Conservation (phyloP, 2,797 vertebrate species). For the Gorsachius magnificus region DNA sequence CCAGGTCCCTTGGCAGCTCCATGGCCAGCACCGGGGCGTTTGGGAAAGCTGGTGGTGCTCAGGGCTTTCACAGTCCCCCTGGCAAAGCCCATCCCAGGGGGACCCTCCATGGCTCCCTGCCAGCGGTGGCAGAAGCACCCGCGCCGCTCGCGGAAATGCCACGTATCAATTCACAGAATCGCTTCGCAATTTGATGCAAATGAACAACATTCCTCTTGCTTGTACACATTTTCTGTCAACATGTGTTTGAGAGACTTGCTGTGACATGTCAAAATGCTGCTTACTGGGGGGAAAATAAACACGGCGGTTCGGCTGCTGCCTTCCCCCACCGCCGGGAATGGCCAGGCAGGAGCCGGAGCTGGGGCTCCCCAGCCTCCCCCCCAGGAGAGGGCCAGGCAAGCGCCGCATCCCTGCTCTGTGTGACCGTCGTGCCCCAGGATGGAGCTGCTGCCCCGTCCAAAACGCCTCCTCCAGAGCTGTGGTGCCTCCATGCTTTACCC, state of each 20-base stretch:
- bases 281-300: not conserved
- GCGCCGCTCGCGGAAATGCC: accelerated
- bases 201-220: not conserved
- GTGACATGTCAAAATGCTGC: not conserved
- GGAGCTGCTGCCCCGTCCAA: not conserved
- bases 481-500: not conserved
- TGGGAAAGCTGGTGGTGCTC: not conserved
- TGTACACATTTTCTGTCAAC: not conserved
- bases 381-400: not conserved
- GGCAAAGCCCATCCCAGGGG: not conserved
- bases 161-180: not conserved
- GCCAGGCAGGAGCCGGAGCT: not conserved
- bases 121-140: not conserved
- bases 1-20: not conserved
- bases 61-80: accelerated
- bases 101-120: accelerated
- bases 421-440: accelerated
- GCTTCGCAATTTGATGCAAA: not conserved
- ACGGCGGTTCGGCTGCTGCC: accelerated
- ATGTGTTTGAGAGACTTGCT: not conserved
- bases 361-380: not conserved
- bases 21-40: accelerated
- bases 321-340: not conserved
- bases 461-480: accelerated
- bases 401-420: accelerated